Conservation (phyloP, 2,797 vertebrate genomes). For the Dryobates pubescens region DNA sequence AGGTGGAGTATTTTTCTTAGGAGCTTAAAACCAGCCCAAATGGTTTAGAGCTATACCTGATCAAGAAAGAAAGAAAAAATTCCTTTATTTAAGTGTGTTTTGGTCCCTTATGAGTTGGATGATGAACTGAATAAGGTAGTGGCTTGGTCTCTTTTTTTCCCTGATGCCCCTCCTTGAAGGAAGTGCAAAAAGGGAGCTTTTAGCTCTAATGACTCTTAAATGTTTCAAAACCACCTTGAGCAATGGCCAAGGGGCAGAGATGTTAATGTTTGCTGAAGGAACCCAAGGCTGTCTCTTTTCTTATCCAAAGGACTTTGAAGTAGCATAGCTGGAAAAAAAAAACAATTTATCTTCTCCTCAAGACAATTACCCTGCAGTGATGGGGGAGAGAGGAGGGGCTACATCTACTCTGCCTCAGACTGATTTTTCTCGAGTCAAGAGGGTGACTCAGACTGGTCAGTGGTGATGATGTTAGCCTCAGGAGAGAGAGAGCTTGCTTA, state of each 20-base stretch:
- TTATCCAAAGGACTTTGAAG: constrained; percentile 47
- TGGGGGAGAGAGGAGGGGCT: background rate
- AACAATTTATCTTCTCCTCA: background rate
- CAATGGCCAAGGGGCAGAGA: constrained; percentile 31
- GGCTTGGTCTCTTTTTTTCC: constrained; percentile 51
- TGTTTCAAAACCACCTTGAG: constrained; percentile 52
- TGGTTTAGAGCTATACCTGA: constrained; percentile 19
- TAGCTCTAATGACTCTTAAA: constrained; percentile 54
- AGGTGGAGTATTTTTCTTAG: background rate
- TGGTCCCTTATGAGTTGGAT: constrained; percentile 19
- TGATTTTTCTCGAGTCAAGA: constrained; percentile 17
- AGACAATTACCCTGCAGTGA: background rate
- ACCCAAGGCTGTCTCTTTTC: constrained; percentile 7
- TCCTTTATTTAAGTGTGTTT: background rate
- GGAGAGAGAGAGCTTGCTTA: background rate
- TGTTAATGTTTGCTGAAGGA: constrained; percentile 35
- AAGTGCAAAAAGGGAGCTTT: constrained; percentile 58
- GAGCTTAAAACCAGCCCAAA: background rate
- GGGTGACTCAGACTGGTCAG: background rate
- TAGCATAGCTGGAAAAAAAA: background rate
- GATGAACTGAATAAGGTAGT: constrained; percentile 59
- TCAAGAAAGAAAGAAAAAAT: background rate
- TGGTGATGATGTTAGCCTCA: background rate
- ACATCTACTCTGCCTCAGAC: background rate
- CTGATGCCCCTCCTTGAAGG: constrained; percentile 33